These are phyloP conservation scores for Zaprionus tsacasi DNA, from an alignment of 1,140 invertebrate genomes.

Conservation along the genomic window DNA sequence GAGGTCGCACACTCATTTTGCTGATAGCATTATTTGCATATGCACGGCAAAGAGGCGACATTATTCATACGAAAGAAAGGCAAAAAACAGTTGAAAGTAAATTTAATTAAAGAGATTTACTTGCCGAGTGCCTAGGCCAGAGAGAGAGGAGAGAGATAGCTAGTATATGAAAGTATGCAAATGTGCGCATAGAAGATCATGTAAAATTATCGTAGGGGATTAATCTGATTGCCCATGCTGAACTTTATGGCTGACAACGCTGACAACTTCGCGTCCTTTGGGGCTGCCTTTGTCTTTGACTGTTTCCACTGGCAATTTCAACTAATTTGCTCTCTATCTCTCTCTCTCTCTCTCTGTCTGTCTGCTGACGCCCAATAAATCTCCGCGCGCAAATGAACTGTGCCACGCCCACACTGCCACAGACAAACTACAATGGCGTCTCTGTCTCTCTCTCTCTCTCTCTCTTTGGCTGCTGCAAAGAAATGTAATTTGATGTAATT, in stretches of 20 bases:
- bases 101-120: conserved; percentile 69
- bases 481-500: conserved; percentile 83
- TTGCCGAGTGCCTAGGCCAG: conserved; percentile 19
- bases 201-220: conserved; percentile 16
- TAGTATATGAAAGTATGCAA: not conserved
- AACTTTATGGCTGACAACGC: not conserved
- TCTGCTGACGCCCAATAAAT: conserved; percentile 75
- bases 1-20: conserved; percentile 41
- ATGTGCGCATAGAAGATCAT: not conserved
- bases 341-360: too few relatives aligned
- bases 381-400: conserved; percentile 73
- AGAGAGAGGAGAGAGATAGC: not conserved
- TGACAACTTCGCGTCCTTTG: not conserved
- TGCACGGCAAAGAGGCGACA: conserved; percentile 37
- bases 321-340: conserved; percentile 68
- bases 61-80: conserved; percentile 45
- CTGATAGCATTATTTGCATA: conserved; percentile 71
- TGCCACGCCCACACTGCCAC: conserved; percentile 51
- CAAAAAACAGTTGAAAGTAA: conserved; percentile 39
- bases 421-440: conserved; percentile 58
- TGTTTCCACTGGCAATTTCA: conserved; percentile 73
- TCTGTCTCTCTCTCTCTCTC: conserved; percentile 34
- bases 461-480: conserved; percentile 47
- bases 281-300: conserved; percentile 7
- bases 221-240: conserved; percentile 20